These are phyloP conservation scores for Mus minutoides DNA, from an alignment of 2,797 vertebrate genomes.

Conservation along the genomic window DNA sequence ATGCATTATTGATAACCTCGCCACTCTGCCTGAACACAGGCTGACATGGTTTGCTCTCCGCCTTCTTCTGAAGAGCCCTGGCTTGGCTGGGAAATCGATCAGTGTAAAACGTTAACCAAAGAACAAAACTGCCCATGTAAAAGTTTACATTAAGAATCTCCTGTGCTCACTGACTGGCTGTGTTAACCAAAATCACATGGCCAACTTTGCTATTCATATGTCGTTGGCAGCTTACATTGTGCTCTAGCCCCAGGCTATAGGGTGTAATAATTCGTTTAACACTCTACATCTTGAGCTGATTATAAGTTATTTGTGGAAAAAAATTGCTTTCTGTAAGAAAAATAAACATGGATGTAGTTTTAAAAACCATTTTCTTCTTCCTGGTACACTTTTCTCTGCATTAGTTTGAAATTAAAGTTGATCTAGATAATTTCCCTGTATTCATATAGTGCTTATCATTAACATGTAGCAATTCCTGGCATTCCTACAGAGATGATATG, in stretches of 20 bases:
- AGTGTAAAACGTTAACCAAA: conserved; percentile 67
- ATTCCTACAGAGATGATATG: neutral
- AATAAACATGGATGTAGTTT: neutral
- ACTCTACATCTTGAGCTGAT: conserved; percentile 38
- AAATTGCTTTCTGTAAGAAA: conserved; percentile 37
- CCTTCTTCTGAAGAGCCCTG: conserved; percentile 83
- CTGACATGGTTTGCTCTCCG: conserved; percentile 81
- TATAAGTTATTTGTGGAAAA: conserved; percentile 11
- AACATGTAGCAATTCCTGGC: neutral
- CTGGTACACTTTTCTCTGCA: neutral
- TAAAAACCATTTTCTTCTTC: neutral
- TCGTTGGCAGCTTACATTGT: neutral
- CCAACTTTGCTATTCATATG: neutral
- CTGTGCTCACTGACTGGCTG: neutral
- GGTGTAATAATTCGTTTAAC: conserved; percentile 31
- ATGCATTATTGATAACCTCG: conserved; percentile 88
- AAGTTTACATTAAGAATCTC: conserved; percentile 54
- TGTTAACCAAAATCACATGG: conserved; percentile 65
- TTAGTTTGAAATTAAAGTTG: conserved; percentile 20
- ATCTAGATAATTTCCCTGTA: neutral
- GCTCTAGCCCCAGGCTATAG: neutral
- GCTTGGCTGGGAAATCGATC: conserved; percentile 78
- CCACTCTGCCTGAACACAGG: conserved; percentile 82
- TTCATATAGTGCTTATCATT: neutral
- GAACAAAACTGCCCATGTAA: conserved; percentile 67